Evolutionary conservation across 2,113 vertebrate genomes (phyloP).

Genomic region (Centropus unirufus): DNA sequence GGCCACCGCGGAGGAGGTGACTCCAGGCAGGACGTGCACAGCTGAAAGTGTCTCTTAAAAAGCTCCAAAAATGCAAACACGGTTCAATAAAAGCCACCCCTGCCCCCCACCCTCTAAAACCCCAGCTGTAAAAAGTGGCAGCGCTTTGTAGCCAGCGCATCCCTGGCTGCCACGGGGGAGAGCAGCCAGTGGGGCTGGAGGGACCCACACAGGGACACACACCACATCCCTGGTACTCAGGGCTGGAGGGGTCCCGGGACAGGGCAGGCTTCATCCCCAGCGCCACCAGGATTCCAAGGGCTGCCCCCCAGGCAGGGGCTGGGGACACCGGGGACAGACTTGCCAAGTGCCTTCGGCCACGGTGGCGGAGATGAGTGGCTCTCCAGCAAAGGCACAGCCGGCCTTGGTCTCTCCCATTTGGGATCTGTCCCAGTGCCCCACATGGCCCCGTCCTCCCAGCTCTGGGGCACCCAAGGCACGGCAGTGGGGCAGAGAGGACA

Average conservation of each 20-base stretch:
- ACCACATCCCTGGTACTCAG: rapidly evolving
- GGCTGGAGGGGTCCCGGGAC: not conserved
- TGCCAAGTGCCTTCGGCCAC: not conserved
- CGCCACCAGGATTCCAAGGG: not conserved
- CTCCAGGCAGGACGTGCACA: not conserved
- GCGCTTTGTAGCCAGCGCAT: rapidly evolving
- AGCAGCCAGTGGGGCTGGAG: not conserved
- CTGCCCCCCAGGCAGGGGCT: not conserved
- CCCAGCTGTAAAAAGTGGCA: slow-evolving; percentile 58
- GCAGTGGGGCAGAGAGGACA: not conserved
- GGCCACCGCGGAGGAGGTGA: not conserved
- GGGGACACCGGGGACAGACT: not conserved
- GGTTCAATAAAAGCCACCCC: slow-evolving; percentile 43
- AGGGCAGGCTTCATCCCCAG: not conserved
- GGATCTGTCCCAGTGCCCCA: not conserved
- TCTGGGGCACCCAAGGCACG: rapidly evolving
- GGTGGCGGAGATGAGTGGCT: rapidly evolving
- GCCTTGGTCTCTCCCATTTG: not conserved
- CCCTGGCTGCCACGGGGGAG: not conserved
- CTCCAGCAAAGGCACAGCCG: rapidly evolving
- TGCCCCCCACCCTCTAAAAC: slow-evolving; percentile 44
- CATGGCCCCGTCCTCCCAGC: not conserved
- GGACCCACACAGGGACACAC: not conserved
- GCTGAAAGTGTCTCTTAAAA: slow-evolving; percentile 49
- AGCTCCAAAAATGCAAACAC: slow-evolving; percentile 61